Evolutionary conservation across 1,140 invertebrate genomes (phyloP).

Genomic region (Fopius arisanus): DNA sequence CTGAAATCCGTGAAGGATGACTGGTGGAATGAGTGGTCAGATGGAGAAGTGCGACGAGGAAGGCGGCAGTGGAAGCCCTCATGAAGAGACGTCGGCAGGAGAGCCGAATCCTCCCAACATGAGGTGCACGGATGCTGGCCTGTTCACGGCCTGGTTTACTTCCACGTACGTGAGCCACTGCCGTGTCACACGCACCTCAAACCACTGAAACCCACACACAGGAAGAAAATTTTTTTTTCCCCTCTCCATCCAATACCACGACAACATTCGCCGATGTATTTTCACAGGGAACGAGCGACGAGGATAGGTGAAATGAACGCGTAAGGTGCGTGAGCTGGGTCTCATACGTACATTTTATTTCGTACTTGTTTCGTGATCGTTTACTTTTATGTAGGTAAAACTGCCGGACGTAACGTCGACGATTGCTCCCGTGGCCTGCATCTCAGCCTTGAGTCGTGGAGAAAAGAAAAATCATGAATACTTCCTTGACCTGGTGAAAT

Average conservation of each 20-base stretch:
- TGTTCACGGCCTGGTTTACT: conserved; percentile 63
- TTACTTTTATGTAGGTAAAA: conserved; percentile 32
- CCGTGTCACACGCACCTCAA: conserved; percentile 28
- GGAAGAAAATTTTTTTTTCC: neutral
- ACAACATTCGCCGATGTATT: conserved; percentile 12
- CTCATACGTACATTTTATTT: conserved; percentile 43
- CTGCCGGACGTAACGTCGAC: conserved; percentile 15
- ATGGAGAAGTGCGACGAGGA: too few species aligned
- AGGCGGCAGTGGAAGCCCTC: too few species aligned
- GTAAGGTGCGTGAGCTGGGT: conserved; percentile 38
- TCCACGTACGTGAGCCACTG: conserved; percentile 38
- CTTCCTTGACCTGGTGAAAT: conserved; percentile 36
- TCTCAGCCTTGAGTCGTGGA: conserved; percentile 41
- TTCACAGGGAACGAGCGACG: neutral
- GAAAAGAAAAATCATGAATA: conserved; percentile 2
- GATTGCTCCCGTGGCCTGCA: conserved; percentile 50
- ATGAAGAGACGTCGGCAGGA: too few species aligned
- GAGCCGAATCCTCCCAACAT: conserved; percentile 1
- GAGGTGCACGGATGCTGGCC: conserved; percentile 40
- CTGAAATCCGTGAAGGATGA: too few species aligned
- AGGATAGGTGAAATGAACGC: conserved; percentile 20
- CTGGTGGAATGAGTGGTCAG: conserved; percentile 35
- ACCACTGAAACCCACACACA: conserved; percentile 29
- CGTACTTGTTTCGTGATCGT: neutral
- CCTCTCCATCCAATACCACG: neutral